Percentiles rank a stretch among this genome's conserved stretches.
phyloP scores from a whole-genome alignment of 1,140 invertebrate genomes.

The Parasteatoda tepidariorum region DNA sequence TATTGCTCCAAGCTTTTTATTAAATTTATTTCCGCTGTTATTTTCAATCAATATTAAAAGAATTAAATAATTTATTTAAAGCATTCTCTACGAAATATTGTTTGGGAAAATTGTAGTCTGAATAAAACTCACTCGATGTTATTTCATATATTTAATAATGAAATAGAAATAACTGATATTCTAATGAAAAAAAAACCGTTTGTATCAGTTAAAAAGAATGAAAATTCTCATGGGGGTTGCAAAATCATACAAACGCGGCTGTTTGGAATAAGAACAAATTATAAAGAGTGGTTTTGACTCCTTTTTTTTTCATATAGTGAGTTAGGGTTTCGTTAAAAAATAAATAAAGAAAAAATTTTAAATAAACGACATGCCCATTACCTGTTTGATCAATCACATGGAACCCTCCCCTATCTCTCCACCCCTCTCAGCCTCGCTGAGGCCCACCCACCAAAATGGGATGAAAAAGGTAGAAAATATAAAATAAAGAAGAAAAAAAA shows the following conservation, averaged over 20 bases:
- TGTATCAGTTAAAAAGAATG: no score
- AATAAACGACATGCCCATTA: slow-evolving; percentile 59
- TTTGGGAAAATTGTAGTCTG: no score
- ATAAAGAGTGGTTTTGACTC: slow-evolving; percentile 34
- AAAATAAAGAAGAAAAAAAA: slow-evolving; percentile 27
- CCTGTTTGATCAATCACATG: slow-evolving; percentile 58
- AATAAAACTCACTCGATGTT: no score
- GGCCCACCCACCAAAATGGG: slow-evolving; percentile 28
- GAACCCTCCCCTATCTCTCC: background rate
- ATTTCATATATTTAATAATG: no score
- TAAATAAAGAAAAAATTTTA: slow-evolving; percentile 36
- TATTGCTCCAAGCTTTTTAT: no score
- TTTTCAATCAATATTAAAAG: no score
- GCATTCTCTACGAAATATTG: no score
- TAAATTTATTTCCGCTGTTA: no score
- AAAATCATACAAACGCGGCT: background rate
- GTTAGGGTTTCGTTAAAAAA: background rate
- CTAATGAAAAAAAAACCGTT: no score
- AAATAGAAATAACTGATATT: no score
- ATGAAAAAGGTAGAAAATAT: background rate
- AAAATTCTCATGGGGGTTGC: background rate
- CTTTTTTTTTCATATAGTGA: background rate
- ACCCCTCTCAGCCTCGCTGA: background rate
- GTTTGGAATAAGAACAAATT: slow-evolving; percentile 32
- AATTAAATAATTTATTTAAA: no score